Percentiles rank a stretch among this genome's conserved stretches.
Evolutionary conservation across 2,888 invertebrate genomes (phyloP).

Genomic region (Stenolophus ochropezus): DNA sequence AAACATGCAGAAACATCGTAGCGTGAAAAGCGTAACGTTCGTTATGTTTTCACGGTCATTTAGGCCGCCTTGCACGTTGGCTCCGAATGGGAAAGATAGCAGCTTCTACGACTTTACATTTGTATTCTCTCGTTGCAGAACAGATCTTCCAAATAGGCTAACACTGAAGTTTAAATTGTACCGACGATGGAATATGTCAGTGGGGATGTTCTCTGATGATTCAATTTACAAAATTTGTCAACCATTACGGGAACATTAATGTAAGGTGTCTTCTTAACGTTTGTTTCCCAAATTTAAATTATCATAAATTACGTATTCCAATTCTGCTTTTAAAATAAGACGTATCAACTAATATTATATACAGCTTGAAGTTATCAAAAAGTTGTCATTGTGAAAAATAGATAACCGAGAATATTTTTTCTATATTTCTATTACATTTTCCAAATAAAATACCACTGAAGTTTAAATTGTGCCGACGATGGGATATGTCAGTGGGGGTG

Average conservation of each 20-base stretch:
- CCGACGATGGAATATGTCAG: background rate
- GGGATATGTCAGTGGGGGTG: background rate
- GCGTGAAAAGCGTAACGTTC: conserved; percentile 1
- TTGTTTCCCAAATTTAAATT: no score
- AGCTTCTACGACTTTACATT: background rate
- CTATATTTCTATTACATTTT: no score
- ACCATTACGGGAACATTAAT: no score
- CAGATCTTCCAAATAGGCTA: conserved; percentile 5
- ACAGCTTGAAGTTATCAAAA: no score
- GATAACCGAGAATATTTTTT: no score
- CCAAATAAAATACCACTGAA: conserved; percentile 3
- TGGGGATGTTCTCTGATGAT: background rate
- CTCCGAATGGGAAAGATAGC: conserved; percentile 4
- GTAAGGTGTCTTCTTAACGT: no score
- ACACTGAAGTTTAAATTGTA: conserved; percentile 3
- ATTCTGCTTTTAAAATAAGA: no score
- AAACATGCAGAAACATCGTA: conserved; percentile 29
- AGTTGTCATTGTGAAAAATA: no score
- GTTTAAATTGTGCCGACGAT: background rate
- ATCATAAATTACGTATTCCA: no score
- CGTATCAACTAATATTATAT: no score
- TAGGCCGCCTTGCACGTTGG: conserved; percentile 17
- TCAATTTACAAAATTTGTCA: no score
- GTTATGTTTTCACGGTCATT: conserved; percentile 42
- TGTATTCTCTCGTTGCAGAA: background rate